These are phyloP conservation scores for Axinella damicornis DNA, from an alignment of 37 sponge, comb jelly and placozoan genomes.

Conservation along the genomic window DNA sequence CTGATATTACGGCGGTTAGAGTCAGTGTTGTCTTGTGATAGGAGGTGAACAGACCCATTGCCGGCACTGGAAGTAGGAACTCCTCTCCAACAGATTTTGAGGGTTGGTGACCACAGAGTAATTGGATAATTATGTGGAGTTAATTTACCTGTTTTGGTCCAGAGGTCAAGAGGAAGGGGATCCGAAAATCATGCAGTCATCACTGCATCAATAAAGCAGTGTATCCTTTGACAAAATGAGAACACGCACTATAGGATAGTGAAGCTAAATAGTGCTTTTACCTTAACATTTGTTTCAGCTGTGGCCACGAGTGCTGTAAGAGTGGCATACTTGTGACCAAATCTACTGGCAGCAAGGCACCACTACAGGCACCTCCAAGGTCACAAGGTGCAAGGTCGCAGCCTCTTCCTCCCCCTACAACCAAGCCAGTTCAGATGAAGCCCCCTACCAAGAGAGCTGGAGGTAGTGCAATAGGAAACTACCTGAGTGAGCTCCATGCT, in stretches of 20 bases:
- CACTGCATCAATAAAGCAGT: slow-evolving; percentile 70
- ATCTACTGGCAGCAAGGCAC: no score
- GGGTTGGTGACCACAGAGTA: background rate
- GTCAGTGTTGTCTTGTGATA: no score
- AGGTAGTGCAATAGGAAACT: slow-evolving; percentile 28
- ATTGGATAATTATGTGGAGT: no score
- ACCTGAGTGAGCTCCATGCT: slow-evolving; percentile 62
- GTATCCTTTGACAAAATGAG: slow-evolving; percentile 50
- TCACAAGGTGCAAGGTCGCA: background rate
- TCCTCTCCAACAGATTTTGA: background rate
- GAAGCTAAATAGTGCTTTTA: background rate
- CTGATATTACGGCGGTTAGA: no score
- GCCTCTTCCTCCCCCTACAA: background rate
- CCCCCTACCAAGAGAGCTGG: background rate
- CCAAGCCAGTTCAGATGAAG: background rate
- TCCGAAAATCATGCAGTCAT: slow-evolving; percentile 58
- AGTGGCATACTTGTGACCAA: slow-evolving; percentile 23
- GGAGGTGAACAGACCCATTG: no score
- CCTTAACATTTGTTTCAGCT: slow-evolving; percentile 30
- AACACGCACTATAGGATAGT: background rate
- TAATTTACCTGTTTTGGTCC: no score
- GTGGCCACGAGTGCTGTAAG: slow-evolving; percentile 87
- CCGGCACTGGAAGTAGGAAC: background rate
- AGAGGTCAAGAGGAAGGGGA: background rate
- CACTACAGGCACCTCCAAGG: no score